phyloP scores from a whole-genome alignment of 2,113 vertebrate genomes.

The Peucedramus taeniatus region DNA sequence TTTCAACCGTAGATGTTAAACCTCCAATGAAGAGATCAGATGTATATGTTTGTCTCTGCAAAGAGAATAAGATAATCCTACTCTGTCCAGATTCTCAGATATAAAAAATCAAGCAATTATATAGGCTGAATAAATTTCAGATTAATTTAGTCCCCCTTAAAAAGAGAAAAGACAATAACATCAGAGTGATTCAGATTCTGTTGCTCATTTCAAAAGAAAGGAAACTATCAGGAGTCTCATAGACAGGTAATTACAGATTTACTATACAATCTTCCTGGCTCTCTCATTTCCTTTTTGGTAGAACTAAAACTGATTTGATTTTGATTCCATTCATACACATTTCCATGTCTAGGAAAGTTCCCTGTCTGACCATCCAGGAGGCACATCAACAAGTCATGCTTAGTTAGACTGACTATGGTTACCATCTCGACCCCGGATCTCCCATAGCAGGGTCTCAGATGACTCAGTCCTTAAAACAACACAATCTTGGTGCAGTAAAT shows the following conservation, averaged over 20 bases:
- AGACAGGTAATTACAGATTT: background rate
- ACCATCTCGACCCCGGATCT: fast-evolving
- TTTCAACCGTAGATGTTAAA: background rate
- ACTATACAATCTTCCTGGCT: background rate
- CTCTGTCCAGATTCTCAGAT: background rate
- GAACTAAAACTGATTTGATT: background rate
- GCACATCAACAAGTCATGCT: background rate
- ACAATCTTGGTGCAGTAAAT: background rate
- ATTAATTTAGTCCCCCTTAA: background rate
- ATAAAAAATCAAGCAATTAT: background rate
- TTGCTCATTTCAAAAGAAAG: background rate
- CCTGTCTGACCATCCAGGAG: background rate
- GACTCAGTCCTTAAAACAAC: background rate
- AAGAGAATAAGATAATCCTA: background rate
- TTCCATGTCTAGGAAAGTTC: background rate
- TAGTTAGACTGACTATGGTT: background rate
- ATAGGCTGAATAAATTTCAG: background rate
- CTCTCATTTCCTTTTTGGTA: background rate
- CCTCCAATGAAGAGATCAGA: background rate
- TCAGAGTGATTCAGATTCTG: background rate
- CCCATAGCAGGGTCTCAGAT: background rate
- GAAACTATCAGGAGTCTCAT: background rate
- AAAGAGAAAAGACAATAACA: background rate
- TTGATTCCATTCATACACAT: background rate
- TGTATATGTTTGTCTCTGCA: background rate